A percentile compares a stretch with the other conserved stretches of the same genome.
Evolutionary conservation across 2,113 vertebrate genomes (phyloP).

Genomic region (Ammospiza caudacuta): DNA sequence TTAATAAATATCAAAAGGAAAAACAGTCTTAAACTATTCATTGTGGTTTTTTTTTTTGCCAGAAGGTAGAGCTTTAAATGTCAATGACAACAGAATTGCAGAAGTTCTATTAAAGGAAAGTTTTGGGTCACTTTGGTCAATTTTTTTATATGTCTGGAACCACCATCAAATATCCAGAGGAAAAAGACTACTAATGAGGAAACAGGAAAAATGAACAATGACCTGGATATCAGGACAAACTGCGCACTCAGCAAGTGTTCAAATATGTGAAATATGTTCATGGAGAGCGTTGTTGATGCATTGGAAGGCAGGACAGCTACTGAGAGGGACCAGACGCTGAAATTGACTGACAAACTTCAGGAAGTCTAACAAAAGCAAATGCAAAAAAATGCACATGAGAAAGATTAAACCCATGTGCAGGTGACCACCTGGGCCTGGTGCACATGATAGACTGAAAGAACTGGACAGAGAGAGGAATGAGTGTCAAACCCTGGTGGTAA

Average conservation of each 20-base stretch:
- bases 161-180: neutral
- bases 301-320: neutral
- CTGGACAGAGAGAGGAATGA: neutral
- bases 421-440: neutral
- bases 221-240: neutral
- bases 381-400: no score
- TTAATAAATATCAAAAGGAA: neutral
- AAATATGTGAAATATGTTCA: neutral
- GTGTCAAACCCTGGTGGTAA: neutral
- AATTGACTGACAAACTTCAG: neutral
- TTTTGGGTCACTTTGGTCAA: neutral
- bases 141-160: neutral
- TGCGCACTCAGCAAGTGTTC: neutral
- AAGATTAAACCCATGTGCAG: neutral
- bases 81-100: neutral
- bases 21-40: neutral
- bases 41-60: neutral
- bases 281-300: rapidly evolving
- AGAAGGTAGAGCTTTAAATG: neutral
- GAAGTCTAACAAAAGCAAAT: neutral
- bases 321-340: neutral
- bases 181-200: neutral
- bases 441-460: neutral
- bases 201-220: neutral
- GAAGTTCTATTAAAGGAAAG: neutral